phyloP scores from a whole-genome alignment of 2,888 invertebrate genomes.

The Eristalis intricaria region DNA sequence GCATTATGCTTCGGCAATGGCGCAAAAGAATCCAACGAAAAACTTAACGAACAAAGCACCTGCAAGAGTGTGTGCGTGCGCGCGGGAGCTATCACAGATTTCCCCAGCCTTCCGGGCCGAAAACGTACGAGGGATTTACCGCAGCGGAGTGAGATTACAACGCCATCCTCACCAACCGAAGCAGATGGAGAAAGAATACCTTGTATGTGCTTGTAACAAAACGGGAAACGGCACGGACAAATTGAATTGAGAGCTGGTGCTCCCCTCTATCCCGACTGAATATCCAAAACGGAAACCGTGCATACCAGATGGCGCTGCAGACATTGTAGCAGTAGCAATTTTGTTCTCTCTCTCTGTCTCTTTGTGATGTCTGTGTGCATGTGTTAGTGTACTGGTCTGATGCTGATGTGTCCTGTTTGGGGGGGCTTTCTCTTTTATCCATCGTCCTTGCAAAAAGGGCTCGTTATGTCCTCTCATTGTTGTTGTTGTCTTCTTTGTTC shows the following conservation, averaged over 20 bases:
- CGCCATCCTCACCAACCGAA: background rate
- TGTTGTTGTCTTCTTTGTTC: constrained; percentile 8
- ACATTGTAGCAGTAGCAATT: background rate
- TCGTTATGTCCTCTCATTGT: constrained; percentile 12
- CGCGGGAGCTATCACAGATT: constrained; percentile 5
- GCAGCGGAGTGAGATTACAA: constrained; percentile 41
- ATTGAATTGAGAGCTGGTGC: constrained; percentile 10
- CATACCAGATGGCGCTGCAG: constrained; percentile 31
- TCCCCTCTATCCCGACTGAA: background rate
- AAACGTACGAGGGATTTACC: constrained; percentile 35
- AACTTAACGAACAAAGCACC: constrained; percentile 46
- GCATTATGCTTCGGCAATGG: constrained; percentile 71
- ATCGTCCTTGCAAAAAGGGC: constrained; percentile 45
- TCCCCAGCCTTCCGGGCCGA: constrained; percentile 15
- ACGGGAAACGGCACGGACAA: constrained; percentile 38
- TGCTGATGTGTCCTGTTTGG: constrained; percentile 36
- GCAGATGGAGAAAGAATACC: background rate
- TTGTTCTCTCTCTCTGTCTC: background rate
- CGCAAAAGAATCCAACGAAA: constrained; percentile 66
- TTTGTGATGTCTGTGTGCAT: background rate
- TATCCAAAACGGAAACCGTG: constrained; percentile 7
- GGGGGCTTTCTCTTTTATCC: constrained; percentile 46
- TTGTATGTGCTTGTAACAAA: constrained; percentile 2
- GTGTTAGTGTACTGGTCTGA: background rate
- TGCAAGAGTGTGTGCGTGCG: constrained; percentile 2